Evolutionary conservation across 1,140 invertebrate species (phyloP).

Genomic region (Coenobita brevimanus): DNA sequence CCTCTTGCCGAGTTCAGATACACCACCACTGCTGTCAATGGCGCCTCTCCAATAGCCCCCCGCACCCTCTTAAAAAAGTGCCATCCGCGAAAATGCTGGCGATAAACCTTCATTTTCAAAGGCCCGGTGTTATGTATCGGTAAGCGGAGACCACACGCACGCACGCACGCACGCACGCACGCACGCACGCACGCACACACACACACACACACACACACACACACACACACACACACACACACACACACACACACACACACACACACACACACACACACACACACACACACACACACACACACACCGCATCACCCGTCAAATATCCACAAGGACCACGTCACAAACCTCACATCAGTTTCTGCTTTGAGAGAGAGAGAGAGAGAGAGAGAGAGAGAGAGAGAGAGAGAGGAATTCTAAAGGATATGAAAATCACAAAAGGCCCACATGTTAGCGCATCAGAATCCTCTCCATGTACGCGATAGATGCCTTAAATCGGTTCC

Average conservation of each 20-base stretch:
- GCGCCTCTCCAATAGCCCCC: conserved; percentile 1
- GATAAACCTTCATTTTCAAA: conserved; percentile 60
- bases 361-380: no score
- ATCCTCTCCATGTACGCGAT: conserved; percentile 65
- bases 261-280: no score
- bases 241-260: no score
- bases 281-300: no score
- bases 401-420: conserved; percentile 56
- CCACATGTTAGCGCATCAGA: conserved; percentile 62
- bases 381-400: no score
- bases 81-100: conserved; percentile 37
- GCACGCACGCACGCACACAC: no score
- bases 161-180: no score
- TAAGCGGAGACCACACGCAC: conserved; percentile 23
- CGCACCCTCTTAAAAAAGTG: conserved; percentile 18
- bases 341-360: conserved; percentile 48
- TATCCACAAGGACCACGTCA: conserved; percentile 58
- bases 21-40: no score
- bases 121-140: conserved; percentile 46
- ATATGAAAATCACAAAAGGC: conserved; percentile 64
- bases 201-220: no score
- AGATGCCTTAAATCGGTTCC: conserved; percentile 62
- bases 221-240: no score
- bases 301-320: conserved; percentile 48
- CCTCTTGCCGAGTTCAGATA: no score